These are phyloP conservation scores for Drosophila nikananu DNA, from an alignment of 1,140 invertebrate species.

Conservation along the genomic window DNA sequence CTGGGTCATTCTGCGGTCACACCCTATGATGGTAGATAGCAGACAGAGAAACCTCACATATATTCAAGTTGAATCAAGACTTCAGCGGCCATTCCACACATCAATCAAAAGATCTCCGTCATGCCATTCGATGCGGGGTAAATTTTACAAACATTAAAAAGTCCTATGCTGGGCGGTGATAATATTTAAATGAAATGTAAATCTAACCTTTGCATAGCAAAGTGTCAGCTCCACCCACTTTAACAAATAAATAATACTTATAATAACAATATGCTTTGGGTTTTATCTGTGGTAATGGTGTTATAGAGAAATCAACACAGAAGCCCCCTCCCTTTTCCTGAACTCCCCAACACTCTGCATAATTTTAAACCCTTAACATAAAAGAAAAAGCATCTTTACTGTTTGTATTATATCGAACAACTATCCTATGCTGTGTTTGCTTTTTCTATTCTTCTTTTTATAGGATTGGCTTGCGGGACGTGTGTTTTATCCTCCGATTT, in stretches of 20 bases:
- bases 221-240: conserved; percentile 10
- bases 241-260: conserved; percentile 20
- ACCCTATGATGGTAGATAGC: conserved; percentile 17
- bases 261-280: conserved; percentile 3
- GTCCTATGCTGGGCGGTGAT: conserved; percentile 21
- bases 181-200: conserved; percentile 23
- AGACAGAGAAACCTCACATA: conserved; percentile 26
- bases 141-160: conserved; percentile 13
- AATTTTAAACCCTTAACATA: conserved; percentile 25
- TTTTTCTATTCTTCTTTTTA: conserved; percentile 83
- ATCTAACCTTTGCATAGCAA: conserved; percentile 10
- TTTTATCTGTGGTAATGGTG: conserved; percentile 17
- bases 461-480: conserved; percentile 88
- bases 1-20: conserved; percentile 49
- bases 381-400: conserved; percentile 22
- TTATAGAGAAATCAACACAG: conserved; percentile 61
- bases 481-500: conserved; percentile 95
- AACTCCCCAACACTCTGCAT: conserved; percentile 1
- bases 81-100: conserved; percentile 31
- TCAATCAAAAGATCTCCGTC: conserved; percentile 45
- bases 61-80: conserved; percentile 8
- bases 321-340: conserved; percentile 16
- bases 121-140: conserved; percentile 43
- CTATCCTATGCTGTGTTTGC: conserved; percentile 82
- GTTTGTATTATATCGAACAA: conserved; percentile 65